A percentile compares a stretch with the other conserved stretches of the same genome.
These are phyloP conservation scores for Drosophila nr. fundita DNA, from an alignment of 2,888 invertebrate genomes.

Conservation along the genomic window DNA sequence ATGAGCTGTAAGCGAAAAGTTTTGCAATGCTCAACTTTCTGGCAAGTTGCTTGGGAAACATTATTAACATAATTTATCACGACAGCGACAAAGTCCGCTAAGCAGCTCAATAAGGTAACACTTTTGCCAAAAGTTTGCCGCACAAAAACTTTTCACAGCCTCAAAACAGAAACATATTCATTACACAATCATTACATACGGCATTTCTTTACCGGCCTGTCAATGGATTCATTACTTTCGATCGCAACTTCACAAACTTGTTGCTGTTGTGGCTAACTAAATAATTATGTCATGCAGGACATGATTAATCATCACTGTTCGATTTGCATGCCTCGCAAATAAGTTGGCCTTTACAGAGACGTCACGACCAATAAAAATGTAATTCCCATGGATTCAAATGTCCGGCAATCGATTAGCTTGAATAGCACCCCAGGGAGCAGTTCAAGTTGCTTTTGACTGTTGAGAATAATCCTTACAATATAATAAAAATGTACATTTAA, in stretches of 20 bases:
- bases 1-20: conserved; percentile 63
- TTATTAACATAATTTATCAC: conserved; percentile 82
- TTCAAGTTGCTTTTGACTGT: conserved; percentile 37
- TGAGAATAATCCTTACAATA: background rate
- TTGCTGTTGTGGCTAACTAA: conserved; percentile 28
- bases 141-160: conserved; percentile 23
- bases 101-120: conserved; percentile 78
- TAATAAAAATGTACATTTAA: background rate
- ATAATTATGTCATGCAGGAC: conserved; percentile 70
- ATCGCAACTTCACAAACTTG: conserved; percentile 20
- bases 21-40: conserved; percentile 61
- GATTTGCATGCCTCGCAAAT: conserved; percentile 52
- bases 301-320: conserved; percentile 72
- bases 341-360: conserved; percentile 42
- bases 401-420: conserved; percentile 41
- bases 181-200: conserved; percentile 66
- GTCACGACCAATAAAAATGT: conserved; percentile 9
- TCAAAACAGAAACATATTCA: conserved; percentile 63
- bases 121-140: conserved; percentile 58
- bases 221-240: conserved; percentile 51
- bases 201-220: conserved; percentile 36
- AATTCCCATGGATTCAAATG: conserved; percentile 49
- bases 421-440: conserved; percentile 57
- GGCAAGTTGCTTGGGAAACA: conserved; percentile 59
- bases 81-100: conserved; percentile 63